Base-by-base conservation (phyloP, 2,888 invertebrate genomes). In the Myopa tessellatipennis region DNA sequence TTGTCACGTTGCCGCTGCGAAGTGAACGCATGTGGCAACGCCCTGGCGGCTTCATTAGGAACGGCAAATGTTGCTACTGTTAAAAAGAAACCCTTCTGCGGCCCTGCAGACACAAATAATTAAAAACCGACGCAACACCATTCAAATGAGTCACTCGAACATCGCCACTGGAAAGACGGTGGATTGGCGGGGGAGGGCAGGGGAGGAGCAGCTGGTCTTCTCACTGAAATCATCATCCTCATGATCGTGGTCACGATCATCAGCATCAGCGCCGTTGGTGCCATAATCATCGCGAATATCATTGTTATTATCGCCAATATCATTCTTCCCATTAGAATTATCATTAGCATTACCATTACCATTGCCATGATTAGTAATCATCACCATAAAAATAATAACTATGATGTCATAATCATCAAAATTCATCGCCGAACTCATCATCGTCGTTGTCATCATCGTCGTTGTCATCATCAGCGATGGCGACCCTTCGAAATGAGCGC, bases 71-170 rank as follows among this genome's bases (percentile, higher is more conserved):
- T 72, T 72, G 60, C 60, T 40, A 40, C 72, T 50, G 52, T 26
- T 16, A 12, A 5, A 18, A 36, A n/a, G 63, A 38, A 61, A 38
- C 72, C 60, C 60, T 72, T 65, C 12, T 38, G 60, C 12, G 34
- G 18, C 16, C 45, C 50, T 50, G 36, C 36, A 70, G 70, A 70
- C 36, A 70, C 70, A 70, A 70, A 75, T 75, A 75, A 75, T 75
- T 75, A 75, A 75, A 67, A 69, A 60, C 45, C 69, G 58, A 60
- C 45, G 10, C 75, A 60, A 18, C 60, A 61, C 40, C 75, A 58
- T 75, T 75, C 69, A 75, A 69, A 65, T 75, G 68, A 36, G 71
- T 65, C 50, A 52, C 65, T 52, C n/a, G 38, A 5, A 55, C 55
- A 55, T 2, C 14, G 2, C 5, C 45, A 69, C 52, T 55, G 55